Percentiles rank a stretch among this genome's conserved stretches.
These are phyloP conservation scores for Cecidostiba fungosa DNA, from an alignment of 2,888 invertebrate species.

Conservation along the genomic window DNA sequence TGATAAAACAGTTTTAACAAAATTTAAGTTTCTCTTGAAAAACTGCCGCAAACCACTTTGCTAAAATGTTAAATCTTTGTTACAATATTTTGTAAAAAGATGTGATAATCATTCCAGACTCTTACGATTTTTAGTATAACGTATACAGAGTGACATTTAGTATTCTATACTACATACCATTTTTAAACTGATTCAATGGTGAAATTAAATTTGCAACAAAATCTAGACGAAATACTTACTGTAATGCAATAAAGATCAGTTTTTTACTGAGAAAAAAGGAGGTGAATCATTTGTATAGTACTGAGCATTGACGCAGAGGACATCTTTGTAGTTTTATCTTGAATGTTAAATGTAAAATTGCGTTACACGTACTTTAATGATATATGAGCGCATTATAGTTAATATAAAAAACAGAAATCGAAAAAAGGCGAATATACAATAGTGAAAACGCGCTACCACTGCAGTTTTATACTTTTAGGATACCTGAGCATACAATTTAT, in stretches of 20 bases:
- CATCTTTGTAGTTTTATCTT: conserved; percentile 56
- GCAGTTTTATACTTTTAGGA: conserved; percentile 45
- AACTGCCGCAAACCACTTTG: background rate
- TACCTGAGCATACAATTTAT: conserved; percentile 30
- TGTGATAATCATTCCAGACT: background rate
- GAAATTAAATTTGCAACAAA: background rate
- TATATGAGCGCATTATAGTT: conserved; percentile 41
- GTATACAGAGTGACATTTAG: background rate
- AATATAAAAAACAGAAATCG: conserved; percentile 22
- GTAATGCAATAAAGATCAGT: background rate
- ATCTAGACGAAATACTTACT: background rate
- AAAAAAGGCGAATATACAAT: conserved; percentile 24
- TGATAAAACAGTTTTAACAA: background rate
- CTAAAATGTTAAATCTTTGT: background rate
- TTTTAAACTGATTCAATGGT: background rate
- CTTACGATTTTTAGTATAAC: background rate
- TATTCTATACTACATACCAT: background rate
- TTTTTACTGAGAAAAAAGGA: background rate
- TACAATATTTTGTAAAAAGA: background rate
- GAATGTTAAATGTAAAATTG: conserved; percentile 60
- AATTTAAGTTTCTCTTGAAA: background rate
- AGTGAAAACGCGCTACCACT: conserved; percentile 1
- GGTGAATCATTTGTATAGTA: conserved; percentile 13
- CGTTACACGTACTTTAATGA: conserved; percentile 36
- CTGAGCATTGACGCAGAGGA: conserved; percentile 27